Evolutionary conservation across 1,140 invertebrate genomes (phyloP), one percentile per base, ranked within the genome.

Genomic region (Pseudomyrmex flavicornis): DNA sequence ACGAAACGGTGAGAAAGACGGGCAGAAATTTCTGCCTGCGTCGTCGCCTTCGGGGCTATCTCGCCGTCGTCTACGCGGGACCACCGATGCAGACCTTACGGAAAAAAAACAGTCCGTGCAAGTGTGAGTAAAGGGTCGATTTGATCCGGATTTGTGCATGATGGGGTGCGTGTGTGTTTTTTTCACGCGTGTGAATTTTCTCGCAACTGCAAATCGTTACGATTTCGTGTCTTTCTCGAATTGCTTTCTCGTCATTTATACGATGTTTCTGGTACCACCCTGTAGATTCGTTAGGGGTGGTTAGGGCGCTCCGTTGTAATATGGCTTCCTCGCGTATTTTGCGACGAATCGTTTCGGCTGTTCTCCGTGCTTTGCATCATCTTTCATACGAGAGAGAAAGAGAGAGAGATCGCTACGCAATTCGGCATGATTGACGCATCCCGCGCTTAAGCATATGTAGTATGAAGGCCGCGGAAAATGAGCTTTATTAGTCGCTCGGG

Each of bases 31-130:
- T n/a, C 76, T 66, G 70, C 68, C 66, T 83, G 54, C 72, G 58
- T 46, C 56, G 56, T 83, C 62, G 62, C 66, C 61, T 15, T 83
- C 82, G 74, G 72, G 76, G 63, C 68, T 83, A 63, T 88, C 85
- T 80, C 72, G 44, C 46, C 76, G 76, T 80, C 72, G 56, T 72
- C 66, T 85, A 90, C 88, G 76, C 90, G 89, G 89, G 80, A 89
- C 90, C 91, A 90, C 91, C 92, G 88, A 98, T 98, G 97, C 97
- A 98, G 96, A 98, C 97, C 90, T 95, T 98, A 94, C 96, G 97
- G 90, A 98, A 97, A 95, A 97, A 97, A 95, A 97, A 97, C 91
- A 98, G 97, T 94, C 97, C 97, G 92, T 97, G 97, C 94, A 98
- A 98, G 96, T 97, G 97, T 98, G 95, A 97, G 97, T 97, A 94